These are phyloP conservation scores for Tetrao urogallus DNA, from an alignment of 2,113 vertebrate species.

Conservation along the genomic window DNA sequence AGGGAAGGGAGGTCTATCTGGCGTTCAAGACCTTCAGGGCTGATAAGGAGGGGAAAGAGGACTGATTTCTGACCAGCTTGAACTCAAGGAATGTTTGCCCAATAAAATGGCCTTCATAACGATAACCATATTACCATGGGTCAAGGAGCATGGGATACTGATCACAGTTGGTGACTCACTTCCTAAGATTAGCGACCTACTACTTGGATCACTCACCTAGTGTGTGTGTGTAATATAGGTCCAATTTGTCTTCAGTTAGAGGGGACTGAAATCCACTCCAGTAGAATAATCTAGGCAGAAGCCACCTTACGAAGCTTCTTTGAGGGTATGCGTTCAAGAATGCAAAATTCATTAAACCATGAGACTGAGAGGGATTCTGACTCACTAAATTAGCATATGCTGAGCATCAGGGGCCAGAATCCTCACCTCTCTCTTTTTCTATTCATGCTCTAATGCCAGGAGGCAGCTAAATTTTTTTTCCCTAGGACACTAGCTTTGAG, in stretches of 20 bases:
- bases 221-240: neutral
- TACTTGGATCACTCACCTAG: neutral
- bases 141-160: neutral
- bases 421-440: neutral
- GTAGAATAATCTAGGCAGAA: neutral
- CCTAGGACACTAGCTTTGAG: neutral
- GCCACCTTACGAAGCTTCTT: neutral
- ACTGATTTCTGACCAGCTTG: fast-evolving
- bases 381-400: neutral
- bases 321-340: neutral
- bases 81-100: neutral
- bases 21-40: neutral
- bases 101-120: neutral
- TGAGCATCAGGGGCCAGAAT: neutral
- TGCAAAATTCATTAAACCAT: neutral
- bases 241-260: neutral
- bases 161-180: neutral
- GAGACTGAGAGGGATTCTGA: neutral
- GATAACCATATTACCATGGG: neutral
- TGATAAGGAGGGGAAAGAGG: neutral
- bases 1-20: neutral
- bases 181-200: neutral
- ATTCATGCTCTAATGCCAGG: neutral
- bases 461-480: neutral
- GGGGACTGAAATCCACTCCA: neutral